phyloP scores from a whole-genome alignment of 1,140 invertebrate species.

The Polyergus mexicanus region DNA sequence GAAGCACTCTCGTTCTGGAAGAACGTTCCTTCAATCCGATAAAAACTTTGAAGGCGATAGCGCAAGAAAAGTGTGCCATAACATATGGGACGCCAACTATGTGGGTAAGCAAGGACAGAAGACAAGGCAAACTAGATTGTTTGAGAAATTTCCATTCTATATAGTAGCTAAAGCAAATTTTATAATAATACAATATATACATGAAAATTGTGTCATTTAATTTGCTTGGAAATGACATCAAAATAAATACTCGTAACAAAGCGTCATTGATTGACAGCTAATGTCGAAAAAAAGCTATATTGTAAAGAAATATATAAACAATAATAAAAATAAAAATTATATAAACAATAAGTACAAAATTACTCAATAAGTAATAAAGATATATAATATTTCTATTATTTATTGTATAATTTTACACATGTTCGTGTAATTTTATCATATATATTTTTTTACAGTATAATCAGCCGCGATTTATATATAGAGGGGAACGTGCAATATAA shows the following conservation, averaged over 20 bases:
- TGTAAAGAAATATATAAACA: too few species aligned
- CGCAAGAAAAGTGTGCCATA: constrained; percentile 92
- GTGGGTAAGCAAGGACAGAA: constrained; percentile 91
- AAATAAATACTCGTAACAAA: not conserved
- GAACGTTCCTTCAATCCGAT: constrained; percentile 90
- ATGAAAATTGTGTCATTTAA: not conserved
- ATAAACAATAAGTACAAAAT: too few species aligned
- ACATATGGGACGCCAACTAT: constrained; percentile 98
- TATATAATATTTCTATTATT: too few species aligned
- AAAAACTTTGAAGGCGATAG: constrained; percentile 89
- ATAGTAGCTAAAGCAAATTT: not conserved
- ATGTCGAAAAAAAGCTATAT: not conserved
- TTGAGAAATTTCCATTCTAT: constrained; percentile 6
- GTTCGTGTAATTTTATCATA: too few species aligned
- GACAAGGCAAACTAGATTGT: not conserved
- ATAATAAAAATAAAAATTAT: too few species aligned
- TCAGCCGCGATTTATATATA: not conserved
- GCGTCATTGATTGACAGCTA: not conserved
- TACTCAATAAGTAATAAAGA: too few species aligned
- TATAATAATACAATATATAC: not conserved
- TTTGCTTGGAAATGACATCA: not conserved
- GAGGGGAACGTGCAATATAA: not conserved
- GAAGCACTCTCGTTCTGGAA: constrained; percentile 91
- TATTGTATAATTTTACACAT: too few species aligned
- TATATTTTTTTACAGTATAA: not conserved